Evolutionary conservation across 2,797 vertebrate species (phyloP), one percentile per base, ranked within the genome.

Genomic region (Pipistrellus nathusii): DNA sequence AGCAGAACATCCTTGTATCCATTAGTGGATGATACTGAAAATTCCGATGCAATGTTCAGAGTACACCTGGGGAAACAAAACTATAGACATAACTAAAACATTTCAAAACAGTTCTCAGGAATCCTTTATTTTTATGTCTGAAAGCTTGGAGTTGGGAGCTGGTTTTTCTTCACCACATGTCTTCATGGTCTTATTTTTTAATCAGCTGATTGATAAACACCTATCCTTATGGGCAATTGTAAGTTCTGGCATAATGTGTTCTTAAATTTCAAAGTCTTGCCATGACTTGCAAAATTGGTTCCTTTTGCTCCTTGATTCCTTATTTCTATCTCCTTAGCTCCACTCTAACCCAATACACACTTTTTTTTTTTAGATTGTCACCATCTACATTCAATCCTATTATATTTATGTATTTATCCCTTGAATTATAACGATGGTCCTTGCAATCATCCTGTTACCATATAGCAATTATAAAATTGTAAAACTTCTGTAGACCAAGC

Each of bases 31-130:
- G 46, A 92, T 90, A 71, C 13, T 12, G 41, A 85, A 86, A 85
- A 89, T 78, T n/a, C 21, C 11, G 41, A 3, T 32, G 27, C 41
- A 55, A 76, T 27, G 85, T 80, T 86, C 78, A n/a, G 11, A 90
- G n/a, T 78, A 30, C 48, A 25, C n/a, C 27, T 66, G 62, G 72
- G 38, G 75, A 59, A 92, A 83, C 9, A n/a, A 71, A 96, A 88
- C 59, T 23, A 3, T 55, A 48, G 64, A 53, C 88, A 72, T 30
- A 89, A 32, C 11, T 41, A 57, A 87, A 90, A 44, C 80, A 46
- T 57, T 66, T 94, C 78, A 35, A 14, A 46, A 41, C 11, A n/a
- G 48, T 69, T 88, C 48, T 78, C 0, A 30, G 41, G 51, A 72
- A 69, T 55, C 25, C 44, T 85, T 66, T 57, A 3, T 23, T 55